Conservation (phyloP, 2,113 vertebrate genomes). For the Fregata magnificens region DNA sequence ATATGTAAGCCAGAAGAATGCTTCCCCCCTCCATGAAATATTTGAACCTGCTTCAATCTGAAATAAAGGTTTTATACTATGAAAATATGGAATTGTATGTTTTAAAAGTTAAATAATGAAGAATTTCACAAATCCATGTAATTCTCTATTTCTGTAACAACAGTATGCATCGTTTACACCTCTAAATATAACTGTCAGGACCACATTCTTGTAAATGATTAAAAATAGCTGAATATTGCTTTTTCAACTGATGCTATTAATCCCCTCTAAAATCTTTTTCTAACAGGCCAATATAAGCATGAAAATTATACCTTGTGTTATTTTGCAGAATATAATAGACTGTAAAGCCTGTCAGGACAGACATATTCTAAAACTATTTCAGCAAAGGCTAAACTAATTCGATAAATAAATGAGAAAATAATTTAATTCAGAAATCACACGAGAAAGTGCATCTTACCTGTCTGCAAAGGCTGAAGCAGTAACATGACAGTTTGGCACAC, state of each 20-base stretch:
- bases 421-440: neutral
- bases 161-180: neutral
- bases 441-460: constrained; percentile 76
- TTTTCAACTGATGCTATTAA: neutral
- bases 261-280: neutral
- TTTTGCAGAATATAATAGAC: neutral
- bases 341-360: neutral
- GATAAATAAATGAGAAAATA: neutral
- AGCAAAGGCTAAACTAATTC: neutral
- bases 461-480: constrained; percentile 88
- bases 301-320: neutral
- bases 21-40: neutral
- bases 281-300: neutral
- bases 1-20: neutral
- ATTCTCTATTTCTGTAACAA: neutral
- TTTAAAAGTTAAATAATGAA: neutral
- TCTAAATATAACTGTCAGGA: neutral
- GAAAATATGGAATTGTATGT: neutral
- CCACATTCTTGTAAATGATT: neutral
- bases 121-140: neutral
- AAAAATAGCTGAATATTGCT: neutral
- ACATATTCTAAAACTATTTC: neutral
- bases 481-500: constrained; percentile 83
- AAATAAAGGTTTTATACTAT: neutral
- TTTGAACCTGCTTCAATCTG: neutral